A percentile compares a stretch with the other conserved stretches of the same genome.
These are phyloP conservation scores for Chloroceryle amazona DNA, from an alignment of 2,797 vertebrate species.

Conservation along the genomic window DNA sequence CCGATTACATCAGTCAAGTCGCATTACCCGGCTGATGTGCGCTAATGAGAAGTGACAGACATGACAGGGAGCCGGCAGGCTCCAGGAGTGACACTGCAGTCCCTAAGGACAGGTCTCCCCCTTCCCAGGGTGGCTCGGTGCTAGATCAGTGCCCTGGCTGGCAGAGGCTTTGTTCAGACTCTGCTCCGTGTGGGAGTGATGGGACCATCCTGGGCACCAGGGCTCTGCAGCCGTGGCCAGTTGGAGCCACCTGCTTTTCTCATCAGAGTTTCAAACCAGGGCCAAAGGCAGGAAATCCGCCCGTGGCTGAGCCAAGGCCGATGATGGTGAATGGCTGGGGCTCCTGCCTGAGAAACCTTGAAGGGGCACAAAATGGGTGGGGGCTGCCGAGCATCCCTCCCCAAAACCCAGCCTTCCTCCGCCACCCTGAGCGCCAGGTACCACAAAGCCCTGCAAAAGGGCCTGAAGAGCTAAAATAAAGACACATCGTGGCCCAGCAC, in stretches of 20 bases:
- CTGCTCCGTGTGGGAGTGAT: fast-evolving
- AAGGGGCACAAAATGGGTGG: background rate
- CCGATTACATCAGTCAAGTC: slow-evolving; percentile 42
- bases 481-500: background rate
- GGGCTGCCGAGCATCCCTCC: background rate
- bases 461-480: background rate
- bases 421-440: fast-evolving
- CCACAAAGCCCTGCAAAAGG: background rate
- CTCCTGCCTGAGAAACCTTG: background rate
- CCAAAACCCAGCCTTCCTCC: background rate
- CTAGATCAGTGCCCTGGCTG: fast-evolving
- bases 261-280: fast-evolving
- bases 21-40: background rate
- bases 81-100: background rate
- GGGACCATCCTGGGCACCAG: background rate
- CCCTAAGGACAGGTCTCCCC: background rate
- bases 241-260: fast-evolving
- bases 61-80: slow-evolving; percentile 23
- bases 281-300: fast-evolving
- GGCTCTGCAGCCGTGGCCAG: fast-evolving
- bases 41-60: slow-evolving; percentile 71
- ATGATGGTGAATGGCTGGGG: fast-evolving
- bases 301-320: fast-evolving
- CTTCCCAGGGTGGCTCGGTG: background rate
- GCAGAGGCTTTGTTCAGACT: background rate